Evolutionary conservation across 2,113 vertebrate genomes (phyloP), one percentile per base, ranked within the genome.

Genomic region (Hyla sarda): DNA sequence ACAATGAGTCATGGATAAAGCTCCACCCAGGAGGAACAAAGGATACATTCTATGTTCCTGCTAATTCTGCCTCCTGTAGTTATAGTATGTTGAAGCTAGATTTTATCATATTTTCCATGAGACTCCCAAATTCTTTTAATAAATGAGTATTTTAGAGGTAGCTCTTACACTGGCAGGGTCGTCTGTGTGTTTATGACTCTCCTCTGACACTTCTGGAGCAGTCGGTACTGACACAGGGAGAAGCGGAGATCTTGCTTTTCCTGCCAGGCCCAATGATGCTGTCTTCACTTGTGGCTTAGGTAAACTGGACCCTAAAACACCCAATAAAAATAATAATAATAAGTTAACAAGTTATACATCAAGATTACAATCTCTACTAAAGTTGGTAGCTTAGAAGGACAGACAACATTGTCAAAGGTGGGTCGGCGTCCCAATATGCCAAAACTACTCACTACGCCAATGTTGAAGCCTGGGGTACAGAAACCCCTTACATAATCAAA

Each of bases 161-260:
- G 5, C 58, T 87, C 97, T 97, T 92, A 98, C 97, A 4, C 93
- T 99, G 1, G 96, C 90, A 4, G 96, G 92, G 67, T 97, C 96
- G 74, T 97, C 97, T 0, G 92, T 41, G 16, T 91, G 88, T 88
- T 96, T 97, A 50, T 94, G 95, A 3, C 93, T 94, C 0, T 98
- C 97, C 34, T 99, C 97, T 0, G 92, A 89, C 0, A 96, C 90
- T 88, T 98, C 97, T 0, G 97, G 97, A 6, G 97, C 97, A 0
- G 97, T 99, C 0, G 97, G 97, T 17, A 99, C 97, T 0, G 96
- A 98, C 7, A 98, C 97, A 0, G 97, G 97, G 73, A 99, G 95
- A 89, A 99, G 90, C 14, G 97, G 97, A 0, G 97, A 99, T 82
- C 97, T 95, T 23, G 97, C 97, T 86, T 99, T 99, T 16, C 96